Evolutionary conservation across 2,888 invertebrate species (phyloP).

Genomic region (Nycteola revayana): DNA sequence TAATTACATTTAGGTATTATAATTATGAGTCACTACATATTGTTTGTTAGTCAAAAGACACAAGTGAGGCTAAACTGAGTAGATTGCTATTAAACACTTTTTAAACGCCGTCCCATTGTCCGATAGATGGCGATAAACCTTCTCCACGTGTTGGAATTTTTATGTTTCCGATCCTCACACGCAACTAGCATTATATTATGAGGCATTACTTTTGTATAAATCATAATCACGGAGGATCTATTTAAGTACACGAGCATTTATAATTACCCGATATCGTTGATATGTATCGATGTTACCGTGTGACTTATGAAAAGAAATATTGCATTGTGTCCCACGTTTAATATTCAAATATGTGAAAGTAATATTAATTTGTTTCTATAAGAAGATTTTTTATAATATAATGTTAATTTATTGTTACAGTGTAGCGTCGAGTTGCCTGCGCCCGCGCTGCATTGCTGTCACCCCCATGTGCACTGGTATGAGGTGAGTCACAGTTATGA

Average conservation of each 20-base stretch:
- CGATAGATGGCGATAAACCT: constrained; percentile 66
- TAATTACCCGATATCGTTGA: constrained; percentile 1
- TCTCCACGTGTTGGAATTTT: constrained; percentile 76
- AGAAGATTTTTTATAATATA: no score
- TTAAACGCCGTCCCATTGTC: constrained; percentile 71
- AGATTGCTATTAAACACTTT: constrained; percentile 46
- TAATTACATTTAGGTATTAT: no score
- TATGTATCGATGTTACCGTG: constrained; percentile 14
- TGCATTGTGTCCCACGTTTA: constrained; percentile 5
- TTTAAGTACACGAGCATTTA: constrained; percentile 10
- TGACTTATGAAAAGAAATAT: constrained; percentile 13
- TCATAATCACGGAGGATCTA: constrained; percentile 28
- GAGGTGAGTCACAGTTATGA: constrained; percentile 70
- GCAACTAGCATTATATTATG: constrained; percentile 48
- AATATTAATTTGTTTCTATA: no score
- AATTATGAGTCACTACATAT: no score
- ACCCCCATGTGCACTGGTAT: constrained; percentile 69
- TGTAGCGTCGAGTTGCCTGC: constrained; percentile 52
- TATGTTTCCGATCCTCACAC: constrained; percentile 74
- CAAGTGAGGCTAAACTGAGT: constrained; percentile 26
- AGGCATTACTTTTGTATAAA: constrained; percentile 20
- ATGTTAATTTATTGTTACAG: constrained; percentile 51
- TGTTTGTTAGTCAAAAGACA: constrained; percentile 40
- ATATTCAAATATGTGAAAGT: constrained; percentile 15
- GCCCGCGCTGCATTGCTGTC: constrained; percentile 49